Conservation (phyloP, 53 echinoderm and acorn worm species). For the Echinarachnius parma region DNA sequence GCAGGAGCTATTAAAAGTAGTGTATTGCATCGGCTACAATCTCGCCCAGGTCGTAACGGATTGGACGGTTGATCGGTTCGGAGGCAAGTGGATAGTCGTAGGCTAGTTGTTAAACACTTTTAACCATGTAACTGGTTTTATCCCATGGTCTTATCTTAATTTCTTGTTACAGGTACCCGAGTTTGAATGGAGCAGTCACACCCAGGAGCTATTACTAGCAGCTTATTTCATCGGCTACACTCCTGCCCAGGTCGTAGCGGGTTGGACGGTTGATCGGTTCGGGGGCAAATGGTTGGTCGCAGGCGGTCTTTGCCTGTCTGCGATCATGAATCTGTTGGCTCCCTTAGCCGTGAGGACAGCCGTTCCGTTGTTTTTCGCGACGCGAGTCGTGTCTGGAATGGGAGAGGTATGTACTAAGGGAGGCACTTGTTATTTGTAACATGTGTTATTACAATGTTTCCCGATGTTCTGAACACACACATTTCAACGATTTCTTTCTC, state of each 20-base stretch:
- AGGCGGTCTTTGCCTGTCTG: conserved; percentile 3
- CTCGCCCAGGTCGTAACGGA: background rate
- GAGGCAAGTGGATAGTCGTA: conserved; percentile 39
- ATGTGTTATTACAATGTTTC: no score
- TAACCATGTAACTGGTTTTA: no score
- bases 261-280: conserved; percentile 6
- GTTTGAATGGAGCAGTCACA: conserved; percentile 29
- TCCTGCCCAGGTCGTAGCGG: background rate
- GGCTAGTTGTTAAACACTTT: no score
- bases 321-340: conserved; percentile 1
- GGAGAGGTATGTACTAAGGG: conserved; percentile 23
- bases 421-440: no score
- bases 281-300: conserved; percentile 27
- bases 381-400: conserved; percentile 14
- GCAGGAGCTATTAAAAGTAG: no score
- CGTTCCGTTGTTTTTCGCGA: conserved; percentile 18
- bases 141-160: no score
- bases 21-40: conserved; percentile 13
- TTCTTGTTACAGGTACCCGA: conserved; percentile 10
- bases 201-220: conserved; percentile 11
- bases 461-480: no score
- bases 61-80: conserved; percentile 6
- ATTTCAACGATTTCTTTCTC: no score
- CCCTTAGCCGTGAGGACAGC: background rate
- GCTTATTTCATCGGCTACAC: conserved; percentile 17